Evolutionary conservation across 35 echinoderm and acorn worm species (phyloP).

Genomic region (Apostichopus californicus): DNA sequence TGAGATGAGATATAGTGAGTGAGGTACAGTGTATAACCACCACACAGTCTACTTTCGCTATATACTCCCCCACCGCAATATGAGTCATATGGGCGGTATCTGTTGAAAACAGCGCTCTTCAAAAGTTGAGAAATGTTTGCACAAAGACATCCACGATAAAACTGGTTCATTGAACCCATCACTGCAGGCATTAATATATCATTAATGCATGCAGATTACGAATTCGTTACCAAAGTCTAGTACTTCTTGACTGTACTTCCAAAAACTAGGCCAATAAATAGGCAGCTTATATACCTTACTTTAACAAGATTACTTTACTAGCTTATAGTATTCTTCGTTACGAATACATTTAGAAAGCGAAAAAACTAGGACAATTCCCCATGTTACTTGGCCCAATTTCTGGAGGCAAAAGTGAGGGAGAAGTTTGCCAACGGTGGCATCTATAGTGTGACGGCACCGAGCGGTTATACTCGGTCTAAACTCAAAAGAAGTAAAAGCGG

Average conservation of each 20-base stretch:
- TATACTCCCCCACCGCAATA: too few species aligned
- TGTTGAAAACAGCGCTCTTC: too few species aligned
- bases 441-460: too few species aligned
- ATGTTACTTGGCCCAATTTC: neutral
- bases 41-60: too few species aligned
- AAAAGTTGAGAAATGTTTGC: neutral
- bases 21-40: too few species aligned
- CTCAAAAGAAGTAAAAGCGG: too few species aligned
- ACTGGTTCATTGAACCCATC: neutral
- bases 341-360: neutral
- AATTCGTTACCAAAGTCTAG: neutral
- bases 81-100: too few species aligned
- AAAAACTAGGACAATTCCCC: constrained; percentile 4
- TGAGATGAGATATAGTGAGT: too few species aligned
- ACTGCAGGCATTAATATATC: constrained; percentile 5
- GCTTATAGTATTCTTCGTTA: neutral
- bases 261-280: constrained; percentile 4
- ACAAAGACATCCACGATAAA: neutral
- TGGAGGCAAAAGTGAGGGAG: neutral
- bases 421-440: neutral
- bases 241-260: neutral
- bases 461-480: too few species aligned
- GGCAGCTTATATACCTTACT: neutral
- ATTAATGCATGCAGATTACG: neutral
- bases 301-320: constrained; percentile 24